These are phyloP conservation scores for Standfussiana lucernea DNA, from an alignment of 2,888 invertebrate species.

Conservation along the genomic window DNA sequence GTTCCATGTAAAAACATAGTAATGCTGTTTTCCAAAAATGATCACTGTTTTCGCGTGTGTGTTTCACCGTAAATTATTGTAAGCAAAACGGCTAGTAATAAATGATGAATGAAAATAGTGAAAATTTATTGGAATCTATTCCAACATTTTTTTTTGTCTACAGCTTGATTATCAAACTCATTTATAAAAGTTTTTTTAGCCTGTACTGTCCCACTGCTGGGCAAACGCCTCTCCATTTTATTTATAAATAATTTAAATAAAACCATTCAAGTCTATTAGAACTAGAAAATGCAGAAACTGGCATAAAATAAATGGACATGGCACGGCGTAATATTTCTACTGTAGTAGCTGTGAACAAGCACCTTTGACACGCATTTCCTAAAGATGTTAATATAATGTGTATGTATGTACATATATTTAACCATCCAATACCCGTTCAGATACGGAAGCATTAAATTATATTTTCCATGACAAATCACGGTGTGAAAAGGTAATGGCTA, in stretches of 20 bases:
- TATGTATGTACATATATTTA: not conserved
- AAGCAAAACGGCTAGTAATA: not conserved
- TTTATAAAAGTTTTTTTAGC: not conserved
- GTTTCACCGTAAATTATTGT: too few species aligned
- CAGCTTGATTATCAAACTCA: not conserved
- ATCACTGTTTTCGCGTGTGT: too few species aligned
- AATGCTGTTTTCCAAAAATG: too few species aligned
- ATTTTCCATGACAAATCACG: conserved; percentile 51
- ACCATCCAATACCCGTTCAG: conserved; percentile 12
- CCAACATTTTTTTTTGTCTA: too few species aligned
- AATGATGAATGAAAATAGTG: not conserved
- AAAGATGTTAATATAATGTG: not conserved
- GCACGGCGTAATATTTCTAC: not conserved
- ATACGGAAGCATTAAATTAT: conserved; percentile 41
- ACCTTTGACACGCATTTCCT: conserved; percentile 19
- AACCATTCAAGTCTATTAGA: not conserved
- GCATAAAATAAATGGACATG: not conserved
- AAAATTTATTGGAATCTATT: not conserved
- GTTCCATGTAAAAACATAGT: not conserved
- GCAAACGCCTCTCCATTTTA: not conserved
- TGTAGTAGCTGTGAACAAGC: not conserved
- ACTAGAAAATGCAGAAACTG: too few species aligned
- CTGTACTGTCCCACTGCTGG: not conserved
- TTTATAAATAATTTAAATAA: not conserved
- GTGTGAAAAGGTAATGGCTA: conserved; percentile 66